Base-by-base conservation (phyloP, 1,140 invertebrate genomes). In the Helicorthomorpha holstii region DNA sequence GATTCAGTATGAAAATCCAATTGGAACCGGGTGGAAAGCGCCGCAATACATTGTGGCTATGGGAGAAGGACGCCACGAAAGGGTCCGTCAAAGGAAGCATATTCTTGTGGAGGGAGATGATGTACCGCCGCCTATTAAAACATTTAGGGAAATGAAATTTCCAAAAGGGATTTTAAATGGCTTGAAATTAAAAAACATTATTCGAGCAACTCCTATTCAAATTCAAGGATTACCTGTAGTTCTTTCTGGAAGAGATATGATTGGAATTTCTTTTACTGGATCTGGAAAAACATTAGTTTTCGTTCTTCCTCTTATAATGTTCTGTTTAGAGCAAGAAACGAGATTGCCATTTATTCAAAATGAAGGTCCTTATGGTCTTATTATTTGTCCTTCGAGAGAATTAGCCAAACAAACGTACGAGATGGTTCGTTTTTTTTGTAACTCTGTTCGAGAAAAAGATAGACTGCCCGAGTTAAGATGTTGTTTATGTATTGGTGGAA, bases 71-170 rank as follows among this genome's bases (percentile, higher is more conserved):
- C 70, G 82, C 27, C 82, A 89, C 54, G 86, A 93, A 48, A 74
- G 76, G 58, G 75, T 98, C 1, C 69, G 94, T 38, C 75, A 77
- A 48, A 81, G 91, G 59, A 69, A 87, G 12, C 73, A 85, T 53
- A 98, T 99, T 58, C 67, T 92, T 7, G 90, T 95, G 0, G 95
- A 99, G 69, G 95, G 95, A 0, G 89, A 95, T 45, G 77, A 92
- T 57, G 76, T 94, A 23, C 92, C 92, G 3, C 84, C 89, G 0
- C 92, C 92, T 0, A 76, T 96, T 24, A 81, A 78, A 57, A 79
- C 80, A 26, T 99, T 98, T 62, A 75, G 78, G 52, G 87, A 95
- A 63, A 98, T 98, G 94, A 97, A 96, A 70, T 89, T 99, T 64
- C 92, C 91, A 43, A 80, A 81, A 65, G 76, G 77, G 57, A 78